Base-by-base conservation (phyloP, 1,140 invertebrate genomes). In the Trichonephila clavata region DNA sequence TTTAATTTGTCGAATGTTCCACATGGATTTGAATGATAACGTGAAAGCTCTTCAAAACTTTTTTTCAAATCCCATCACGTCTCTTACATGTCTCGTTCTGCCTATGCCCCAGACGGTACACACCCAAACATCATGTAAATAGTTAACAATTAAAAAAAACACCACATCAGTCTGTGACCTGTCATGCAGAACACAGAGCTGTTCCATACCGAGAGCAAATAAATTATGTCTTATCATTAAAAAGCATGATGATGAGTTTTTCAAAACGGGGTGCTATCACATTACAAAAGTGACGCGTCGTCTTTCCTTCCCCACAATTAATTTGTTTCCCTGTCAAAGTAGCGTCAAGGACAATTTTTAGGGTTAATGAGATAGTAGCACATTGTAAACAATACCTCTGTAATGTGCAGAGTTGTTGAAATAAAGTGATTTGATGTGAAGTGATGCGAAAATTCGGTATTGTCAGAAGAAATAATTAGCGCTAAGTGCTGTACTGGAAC, bases 151-250 rank as follows among this genome's bases (percentile, higher is more conserved):
- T 50, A 50, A 50, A 50, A 50, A 50, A 50, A 50, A 50, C 39
- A 6, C 27, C 7, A 18, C 16, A 16, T 13, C 71, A 32, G 27
- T 32, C 27, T 77, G 24, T 20, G 61, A 13, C 18, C 61, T 63
- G 61, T 20, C 18, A 63, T 63, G 61, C 61, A 63, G 21, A 63
- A 21, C 61, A 63, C 16, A 63, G 20, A 63, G 21, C 16, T 63
- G 24, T 77, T 24, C 14, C 71, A 77, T 77, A 27, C 32, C 50
- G 50, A 39, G 5, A 7, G 6, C 32, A 77, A 77, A 77, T 77
- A 77, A 77, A 77, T 77, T 18, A 77, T 77, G 4, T 77, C 24
- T 39, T 20, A 32, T 77, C 27, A 77, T 77, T 77, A 77, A 77
- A 32, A 27, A 77, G 27, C 16, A 77, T 39, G 71, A 77, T 77